Conservation (phyloP, 2,888 invertebrate species). For the Sarcophaga carnaria region DNA sequence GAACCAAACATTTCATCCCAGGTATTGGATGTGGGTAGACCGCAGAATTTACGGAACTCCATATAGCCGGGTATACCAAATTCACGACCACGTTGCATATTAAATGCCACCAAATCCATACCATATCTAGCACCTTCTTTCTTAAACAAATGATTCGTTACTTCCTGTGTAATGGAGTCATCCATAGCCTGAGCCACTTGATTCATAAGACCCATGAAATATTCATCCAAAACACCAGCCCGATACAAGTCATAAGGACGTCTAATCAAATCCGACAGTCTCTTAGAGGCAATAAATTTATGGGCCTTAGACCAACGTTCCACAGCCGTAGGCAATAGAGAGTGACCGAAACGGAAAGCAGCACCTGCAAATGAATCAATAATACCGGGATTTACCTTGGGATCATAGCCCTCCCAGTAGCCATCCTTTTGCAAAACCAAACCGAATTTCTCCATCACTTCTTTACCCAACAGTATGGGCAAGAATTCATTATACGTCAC, state of each 20-base stretch:
- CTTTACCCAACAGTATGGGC: conserved; percentile 93
- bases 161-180: conserved; percentile 94
- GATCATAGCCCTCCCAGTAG: conserved; percentile 85
- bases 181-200: conserved; percentile 98
- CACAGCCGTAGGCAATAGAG: conserved; percentile 93
- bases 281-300: conserved; percentile 95
- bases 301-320: conserved; percentile 97
- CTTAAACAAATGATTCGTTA: conserved; percentile 95
- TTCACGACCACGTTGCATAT: conserved; percentile 96
- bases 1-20: conserved; percentile 92
- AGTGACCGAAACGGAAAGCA: conserved; percentile 96
- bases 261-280: conserved; percentile 93
- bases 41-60: conserved; percentile 96
- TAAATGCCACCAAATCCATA: conserved; percentile 95
- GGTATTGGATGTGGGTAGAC: conserved; percentile 88
- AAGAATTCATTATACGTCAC: conserved; percentile 95
- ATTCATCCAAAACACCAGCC: conserved; percentile 94
- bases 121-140: conserved; percentile 88
- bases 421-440: conserved; percentile 91
- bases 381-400: conserved; percentile 92
- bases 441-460: conserved; percentile 95
- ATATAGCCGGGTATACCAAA: conserved; percentile 96
- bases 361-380: conserved; percentile 95
- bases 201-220: conserved; percentile 95
- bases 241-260: conserved; percentile 95